Base-by-base conservation (phyloP, 2,113 vertebrate species). In the Brevimyrus niger region DNA sequence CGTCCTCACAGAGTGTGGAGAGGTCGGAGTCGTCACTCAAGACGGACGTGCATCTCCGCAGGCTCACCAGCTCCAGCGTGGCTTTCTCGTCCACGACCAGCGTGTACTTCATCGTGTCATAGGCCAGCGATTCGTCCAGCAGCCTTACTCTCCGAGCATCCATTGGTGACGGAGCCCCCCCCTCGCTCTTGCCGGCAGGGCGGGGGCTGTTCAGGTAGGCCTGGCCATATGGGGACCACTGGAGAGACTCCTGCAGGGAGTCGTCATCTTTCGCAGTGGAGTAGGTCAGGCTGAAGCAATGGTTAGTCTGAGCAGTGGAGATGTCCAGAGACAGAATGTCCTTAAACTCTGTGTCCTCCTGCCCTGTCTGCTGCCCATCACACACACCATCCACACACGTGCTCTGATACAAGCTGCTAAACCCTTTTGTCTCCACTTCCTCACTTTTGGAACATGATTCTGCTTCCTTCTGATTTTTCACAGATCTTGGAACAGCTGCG, bases 1-100 rank as follows among this genome's bases (percentile, higher is more conserved):
- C 92, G n/a, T 98, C 92, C 42, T 98, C 97, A 0, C 98, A 97
- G 5, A 97, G 93, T 0, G 96, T 95, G 90, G 98, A 96, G 46
- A 97, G 91, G 69, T 97, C 97, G 10, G 97, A 97, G 94, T 96
- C 96, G 38, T 87, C 87, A 65, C 97, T 97, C 92, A 90, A 93
- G 93, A 95, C 96, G 0, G 93, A 96, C n/a, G 93, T 97, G 93
- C 98, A 98, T 91, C 97, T 95, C 91, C 97, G 96, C 89, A 99
- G 96, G 93, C 97, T 97, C 90, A 98, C 97, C 92, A 99, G 94
- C 95, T 99, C 97, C 92, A 99, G 93, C 89, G 97, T 96, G 38
- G 97, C 96, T 89, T 98, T 95, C 92, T 98, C 97, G 0, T 99
- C 98, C 91, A 98, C 98, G 92, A 98, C 98, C 91, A 99, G 94